Percentiles rank a stretch among this genome's conserved stretches.
phyloP scores from a whole-genome alignment of 2,888 invertebrate species.

The Opisthograptis luteolata region DNA sequence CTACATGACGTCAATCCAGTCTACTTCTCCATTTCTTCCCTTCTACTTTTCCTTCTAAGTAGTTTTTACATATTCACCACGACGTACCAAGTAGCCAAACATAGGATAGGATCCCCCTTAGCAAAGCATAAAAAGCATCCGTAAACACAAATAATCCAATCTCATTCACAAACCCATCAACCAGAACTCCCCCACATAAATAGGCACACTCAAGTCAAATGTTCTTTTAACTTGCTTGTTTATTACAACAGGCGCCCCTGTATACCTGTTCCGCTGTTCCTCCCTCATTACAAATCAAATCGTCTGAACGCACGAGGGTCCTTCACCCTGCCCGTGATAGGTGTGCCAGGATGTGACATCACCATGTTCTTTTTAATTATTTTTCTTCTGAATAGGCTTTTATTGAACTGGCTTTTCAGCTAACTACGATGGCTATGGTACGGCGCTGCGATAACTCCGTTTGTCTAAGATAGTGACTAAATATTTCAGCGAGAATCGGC shows the following conservation, averaged over 20 bases:
- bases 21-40: too few species aligned
- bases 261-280: not conserved
- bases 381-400: not conserved
- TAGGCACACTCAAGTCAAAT: not conserved
- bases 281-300: not conserved
- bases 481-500: too few species aligned
- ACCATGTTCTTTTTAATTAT: constrained; percentile 8
- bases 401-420: too few species aligned
- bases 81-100: too few species aligned
- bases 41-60: too few species aligned
- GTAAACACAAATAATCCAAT: not conserved
- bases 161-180: constrained; percentile 2
- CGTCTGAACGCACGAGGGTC: constrained; percentile 9
- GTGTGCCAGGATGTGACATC: constrained; percentile 37
- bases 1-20: too few species aligned
- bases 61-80: too few species aligned
- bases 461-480: too few species aligned
- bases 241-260: not conserved
- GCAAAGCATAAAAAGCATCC: not conserved
- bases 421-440: too few species aligned
- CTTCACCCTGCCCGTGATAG: constrained; percentile 21
- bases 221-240: not conserved
- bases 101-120: too few species aligned
- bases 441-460: too few species aligned
- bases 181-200: not conserved